These are phyloP conservation scores for Hydractinia echinata DNA, from an alignment of 30 jellyfish, hydroid and myxozoan genomes.

Conservation along the genomic window DNA sequence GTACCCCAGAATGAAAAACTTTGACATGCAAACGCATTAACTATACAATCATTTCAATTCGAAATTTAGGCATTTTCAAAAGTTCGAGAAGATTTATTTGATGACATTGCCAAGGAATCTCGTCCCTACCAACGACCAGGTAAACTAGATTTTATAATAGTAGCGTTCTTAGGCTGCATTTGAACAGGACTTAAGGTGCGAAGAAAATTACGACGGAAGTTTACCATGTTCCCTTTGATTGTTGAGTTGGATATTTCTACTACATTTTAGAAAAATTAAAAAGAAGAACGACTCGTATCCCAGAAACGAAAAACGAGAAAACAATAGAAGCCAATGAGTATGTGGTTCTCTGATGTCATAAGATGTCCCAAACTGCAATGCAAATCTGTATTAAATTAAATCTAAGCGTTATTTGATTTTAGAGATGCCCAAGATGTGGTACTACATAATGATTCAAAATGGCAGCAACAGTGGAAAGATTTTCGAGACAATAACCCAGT, in stretches of 20 bases:
- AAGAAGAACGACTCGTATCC: slow-evolving; percentile 17
- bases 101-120: slow-evolving; percentile 70
- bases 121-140: slow-evolving; percentile 92
- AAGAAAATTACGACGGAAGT: too few relatives aligned
- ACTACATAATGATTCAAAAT: slow-evolving; percentile 83
- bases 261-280: slow-evolving; percentile 4
- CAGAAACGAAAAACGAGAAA: slow-evolving; percentile 5
- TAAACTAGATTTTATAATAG: neutral
- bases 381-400: too few relatives aligned
- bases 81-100: slow-evolving; percentile 66
- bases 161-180: neutral
- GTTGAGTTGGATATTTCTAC: too few relatives aligned
- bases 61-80: slow-evolving; percentile 52
- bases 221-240: too few relatives aligned
- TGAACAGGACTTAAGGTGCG: too few relatives aligned
- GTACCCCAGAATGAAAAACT: neutral
- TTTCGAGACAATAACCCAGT: slow-evolving; percentile 86
- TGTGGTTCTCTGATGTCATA: neutral
- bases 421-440: slow-evolving; percentile 90
- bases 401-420: neutral
- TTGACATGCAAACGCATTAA: neutral
- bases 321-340: slow-evolving; percentile 32
- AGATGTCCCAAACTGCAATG: neutral
- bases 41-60: neutral
- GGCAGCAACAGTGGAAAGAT: slow-evolving; percentile 95